phyloP scores from a whole-genome alignment of 2,888 invertebrate species.

The Cheilosia vernalis region DNA sequence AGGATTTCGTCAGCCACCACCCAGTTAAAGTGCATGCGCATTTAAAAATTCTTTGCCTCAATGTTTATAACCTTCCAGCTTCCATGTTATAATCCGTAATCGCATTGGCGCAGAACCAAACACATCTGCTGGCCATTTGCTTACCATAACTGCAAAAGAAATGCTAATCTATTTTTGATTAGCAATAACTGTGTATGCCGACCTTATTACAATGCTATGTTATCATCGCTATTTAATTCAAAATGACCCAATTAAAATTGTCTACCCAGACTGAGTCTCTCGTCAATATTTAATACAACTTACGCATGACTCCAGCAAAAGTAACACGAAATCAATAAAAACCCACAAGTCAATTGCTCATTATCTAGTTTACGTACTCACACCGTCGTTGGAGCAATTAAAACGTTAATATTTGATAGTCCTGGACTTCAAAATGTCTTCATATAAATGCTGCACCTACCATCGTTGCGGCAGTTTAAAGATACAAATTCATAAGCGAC shows the following conservation, averaged over 20 bases:
- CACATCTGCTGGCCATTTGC: no score
- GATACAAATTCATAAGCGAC: background rate
- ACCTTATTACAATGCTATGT: background rate
- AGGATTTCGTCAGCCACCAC: no score
- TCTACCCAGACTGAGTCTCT: conserved; percentile 2
- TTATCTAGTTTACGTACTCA: conserved; percentile 14
- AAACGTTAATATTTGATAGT: conserved; percentile 36
- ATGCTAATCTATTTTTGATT: no score
- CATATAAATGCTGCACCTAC: conserved; percentile 41
- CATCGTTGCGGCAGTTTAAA: background rate
- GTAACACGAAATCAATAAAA: conserved; percentile 11
- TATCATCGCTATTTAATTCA: background rate
- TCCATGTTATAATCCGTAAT: no score
- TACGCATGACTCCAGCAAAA: conserved; percentile 8
- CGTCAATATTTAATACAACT: conserved; percentile 42
- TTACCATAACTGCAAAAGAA: no score
- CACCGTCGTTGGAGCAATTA: conserved; percentile 5
- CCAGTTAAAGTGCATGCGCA: no score
- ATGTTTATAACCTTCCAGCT: no score
- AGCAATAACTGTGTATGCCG: no score
- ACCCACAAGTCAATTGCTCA: background rate
- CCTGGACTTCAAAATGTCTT: background rate
- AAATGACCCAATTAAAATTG: conserved; percentile 1
- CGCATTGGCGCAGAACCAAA: no score
- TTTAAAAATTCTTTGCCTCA: no score